Base-by-base conservation (phyloP, 2,797 vertebrate genomes). In the Phoeniculus purpureus region DNA sequence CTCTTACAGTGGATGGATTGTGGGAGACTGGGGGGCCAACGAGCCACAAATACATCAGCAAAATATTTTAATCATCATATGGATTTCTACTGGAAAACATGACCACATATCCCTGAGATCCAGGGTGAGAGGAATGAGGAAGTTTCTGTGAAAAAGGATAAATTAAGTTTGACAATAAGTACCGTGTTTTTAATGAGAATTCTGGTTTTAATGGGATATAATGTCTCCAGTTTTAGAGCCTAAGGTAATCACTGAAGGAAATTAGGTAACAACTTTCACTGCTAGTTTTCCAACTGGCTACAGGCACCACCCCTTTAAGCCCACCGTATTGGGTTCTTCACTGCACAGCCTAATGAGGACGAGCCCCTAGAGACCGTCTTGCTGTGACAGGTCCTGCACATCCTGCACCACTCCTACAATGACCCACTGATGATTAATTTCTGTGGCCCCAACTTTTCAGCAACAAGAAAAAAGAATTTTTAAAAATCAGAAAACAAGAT, bases 121-220 rank as follows among this genome's bases (percentile, higher is more conserved):
- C 62, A 34, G 15, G 20, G 10, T 37, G 20, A 54, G 22, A 84
- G 13, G 37, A 88, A 89, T 48, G 9, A 74, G 27, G 10, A 55
- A 2, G 29, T 73, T 88, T 79, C 43, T 71, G n/a, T 4, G 8
- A n/a, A 61, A 77, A 71, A 8, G 29, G 3, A 75, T 13, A 72
- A 66, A 73, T 64, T 13, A 60, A 2, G 60, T 88, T 50, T 34
- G 29, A 37, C 29, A 4, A 0, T 37, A 76, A 45, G 3, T 40
- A 76, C 17, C 6, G 6, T 6, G 31, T 86, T 70, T 58, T 37
- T 8, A 56, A 87, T 43, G 45, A 12, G 31, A 90, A 93, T 52
- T 86, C 45, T 56, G 64, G 29, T 72, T 90, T 86, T 88, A 95
- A 72, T 50, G 40, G n/a, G 72, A 82, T 84, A 48, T 15, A 62